Evolutionary conservation across 1,140 invertebrate genomes (phyloP).

Genomic region (Hyles vespertilio): DNA sequence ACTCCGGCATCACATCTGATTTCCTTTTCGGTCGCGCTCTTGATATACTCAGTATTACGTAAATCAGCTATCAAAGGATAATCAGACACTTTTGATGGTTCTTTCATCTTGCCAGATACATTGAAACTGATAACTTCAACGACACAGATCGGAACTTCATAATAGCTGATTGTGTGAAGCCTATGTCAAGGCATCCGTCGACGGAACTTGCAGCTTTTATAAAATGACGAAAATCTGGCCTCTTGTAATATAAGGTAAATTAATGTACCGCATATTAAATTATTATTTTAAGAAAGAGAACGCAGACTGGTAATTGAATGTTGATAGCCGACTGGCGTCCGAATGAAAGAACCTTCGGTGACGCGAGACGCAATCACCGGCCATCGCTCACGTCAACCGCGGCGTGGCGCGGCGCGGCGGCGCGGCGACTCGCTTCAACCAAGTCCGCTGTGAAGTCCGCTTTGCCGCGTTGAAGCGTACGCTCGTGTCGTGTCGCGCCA

Average conservation of each 20-base stretch:
- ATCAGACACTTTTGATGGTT: no score
- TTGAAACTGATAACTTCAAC: no score
- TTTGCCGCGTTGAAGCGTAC: slow-evolving; percentile 27
- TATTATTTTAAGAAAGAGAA: not conserved
- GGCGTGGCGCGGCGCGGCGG: slow-evolving; percentile 4
- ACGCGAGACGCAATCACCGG: not conserved
- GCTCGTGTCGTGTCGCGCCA: slow-evolving; percentile 43
- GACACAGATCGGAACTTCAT: no score
- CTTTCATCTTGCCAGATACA: no score
- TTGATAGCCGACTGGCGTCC: not conserved
- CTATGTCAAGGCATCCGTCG: no score
- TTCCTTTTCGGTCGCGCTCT: no score
- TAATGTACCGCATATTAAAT: not conserved
- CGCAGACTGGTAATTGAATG: not conserved
- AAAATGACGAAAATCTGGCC: not conserved
- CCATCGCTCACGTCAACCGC: not conserved
- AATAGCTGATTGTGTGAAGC: no score
- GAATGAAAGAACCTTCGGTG: not conserved
- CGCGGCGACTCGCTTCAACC: not conserved
- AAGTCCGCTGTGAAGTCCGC: slow-evolving; percentile 19
- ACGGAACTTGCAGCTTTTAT: not conserved
- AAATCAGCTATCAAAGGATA: no score
- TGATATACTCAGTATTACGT: no score
- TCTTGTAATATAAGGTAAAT: not conserved
- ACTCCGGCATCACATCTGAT: no score